phyloP scores from a whole-genome alignment of 2,797 vertebrate species.

The Hyperoplus lanceolatus region DNA sequence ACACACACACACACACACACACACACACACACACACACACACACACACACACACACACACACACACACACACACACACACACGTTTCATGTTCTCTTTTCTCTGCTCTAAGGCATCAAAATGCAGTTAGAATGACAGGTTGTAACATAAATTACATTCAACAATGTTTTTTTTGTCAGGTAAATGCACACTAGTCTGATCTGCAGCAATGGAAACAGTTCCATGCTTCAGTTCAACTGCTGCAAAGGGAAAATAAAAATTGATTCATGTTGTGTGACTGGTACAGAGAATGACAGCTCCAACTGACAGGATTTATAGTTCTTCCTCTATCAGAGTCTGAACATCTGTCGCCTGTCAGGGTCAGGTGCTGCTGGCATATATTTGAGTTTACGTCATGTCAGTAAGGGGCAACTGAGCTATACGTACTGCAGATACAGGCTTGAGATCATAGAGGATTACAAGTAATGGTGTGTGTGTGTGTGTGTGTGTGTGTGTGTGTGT shows the following conservation, averaged over 20 bases:
- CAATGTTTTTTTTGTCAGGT: background rate
- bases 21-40: no score
- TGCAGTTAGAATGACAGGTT: background rate
- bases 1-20: no score
- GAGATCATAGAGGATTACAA: background rate
- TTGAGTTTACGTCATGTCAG: background rate
- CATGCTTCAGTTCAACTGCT: slow-evolving; percentile 3
- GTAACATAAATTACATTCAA: background rate
- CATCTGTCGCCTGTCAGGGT: slow-evolving; percentile 35
- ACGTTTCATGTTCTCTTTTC: background rate
- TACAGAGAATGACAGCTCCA: slow-evolving; percentile 7
- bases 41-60: no score
- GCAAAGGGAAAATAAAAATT: background rate
- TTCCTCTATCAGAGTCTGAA: slow-evolving; percentile 25
- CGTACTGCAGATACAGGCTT: background rate
- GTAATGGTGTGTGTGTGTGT: background rate
- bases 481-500: no score
- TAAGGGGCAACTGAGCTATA: slow-evolving; percentile 10
- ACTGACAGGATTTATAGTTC: slow-evolving; percentile 30
- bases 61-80: no score
- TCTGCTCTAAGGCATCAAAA: background rate
- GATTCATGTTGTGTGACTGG: slow-evolving; percentile 7
- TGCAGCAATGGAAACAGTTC: slow-evolving; percentile 2
- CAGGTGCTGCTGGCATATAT: background rate
- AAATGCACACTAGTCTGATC: background rate